Percentiles rank a stretch among this genome's conserved stretches.
Evolutionary conservation across 2,113 vertebrate genomes (phyloP).

Genomic region (Sturnira hondurensis): DNA sequence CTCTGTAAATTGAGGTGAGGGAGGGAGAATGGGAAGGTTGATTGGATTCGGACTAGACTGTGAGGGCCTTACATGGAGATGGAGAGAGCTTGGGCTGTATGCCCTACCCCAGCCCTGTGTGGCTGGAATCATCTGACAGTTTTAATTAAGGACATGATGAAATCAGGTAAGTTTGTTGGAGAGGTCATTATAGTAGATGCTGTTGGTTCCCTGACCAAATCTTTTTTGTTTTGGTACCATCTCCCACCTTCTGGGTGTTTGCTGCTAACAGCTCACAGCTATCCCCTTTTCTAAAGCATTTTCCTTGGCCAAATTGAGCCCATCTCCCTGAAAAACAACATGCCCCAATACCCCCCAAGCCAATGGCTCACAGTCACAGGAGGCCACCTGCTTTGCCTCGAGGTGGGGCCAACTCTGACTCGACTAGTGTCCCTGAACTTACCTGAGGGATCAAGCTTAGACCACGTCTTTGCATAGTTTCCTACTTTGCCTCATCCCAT

Average conservation of each 20-base stretch:
- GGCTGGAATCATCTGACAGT: background rate
- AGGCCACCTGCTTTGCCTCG: background rate
- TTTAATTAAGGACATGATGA: background rate
- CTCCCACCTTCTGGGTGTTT: background rate
- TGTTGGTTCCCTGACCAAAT: background rate
- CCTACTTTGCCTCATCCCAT: background rate
- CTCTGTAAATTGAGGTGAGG: background rate
- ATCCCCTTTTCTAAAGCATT: background rate
- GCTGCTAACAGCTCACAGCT: background rate
- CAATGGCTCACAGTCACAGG: background rate
- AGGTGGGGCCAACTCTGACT: background rate
- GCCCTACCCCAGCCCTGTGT: background rate
- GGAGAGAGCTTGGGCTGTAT: background rate
- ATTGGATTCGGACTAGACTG: background rate
- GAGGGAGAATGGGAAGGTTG: background rate
- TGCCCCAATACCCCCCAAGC: accelerated
- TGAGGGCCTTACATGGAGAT: background rate
- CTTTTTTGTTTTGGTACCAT: background rate
- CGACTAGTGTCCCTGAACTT: background rate
- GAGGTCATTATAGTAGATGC: background rate
- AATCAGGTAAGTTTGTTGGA: background rate
- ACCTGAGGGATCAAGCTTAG: background rate
- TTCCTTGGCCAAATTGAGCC: background rate
- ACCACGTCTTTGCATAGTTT: background rate
- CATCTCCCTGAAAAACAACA: background rate